Evolutionary conservation across 1,140 invertebrate species (phyloP).

Genomic region (Micrasema longulum): DNA sequence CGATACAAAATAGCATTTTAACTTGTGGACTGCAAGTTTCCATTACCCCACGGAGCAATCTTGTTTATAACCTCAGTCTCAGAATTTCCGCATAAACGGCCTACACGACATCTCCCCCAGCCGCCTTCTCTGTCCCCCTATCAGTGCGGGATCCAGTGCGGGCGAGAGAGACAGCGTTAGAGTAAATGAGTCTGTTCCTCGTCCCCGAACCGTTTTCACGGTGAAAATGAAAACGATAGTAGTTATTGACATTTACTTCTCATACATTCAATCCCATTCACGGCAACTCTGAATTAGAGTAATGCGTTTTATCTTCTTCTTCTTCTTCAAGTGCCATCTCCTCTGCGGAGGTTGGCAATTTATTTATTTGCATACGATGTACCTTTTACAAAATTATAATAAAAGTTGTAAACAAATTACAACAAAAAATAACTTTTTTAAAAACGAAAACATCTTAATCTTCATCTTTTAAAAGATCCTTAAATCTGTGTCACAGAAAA

Average conservation of each 20-base stretch:
- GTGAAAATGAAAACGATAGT: slow-evolving; percentile 23
- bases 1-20: too few species aligned
- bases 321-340: too few species aligned
- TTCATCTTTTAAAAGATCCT: too few species aligned
- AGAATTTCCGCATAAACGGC: slow-evolving; percentile 24
- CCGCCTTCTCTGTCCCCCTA: not conserved
- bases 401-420: too few species aligned
- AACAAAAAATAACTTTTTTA: too few species aligned
- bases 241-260: slow-evolving; percentile 10
- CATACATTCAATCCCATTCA: not conserved
- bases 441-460: too few species aligned
- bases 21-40: not conserved
- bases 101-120: not conserved
- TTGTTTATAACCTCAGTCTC: slow-evolving; percentile 12
- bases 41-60: not conserved
- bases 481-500: too few species aligned
- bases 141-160: not conserved
- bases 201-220: not conserved
- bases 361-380: too few species aligned
- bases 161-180: not conserved
- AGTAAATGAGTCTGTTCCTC: not conserved
- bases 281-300: too few species aligned
- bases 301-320: too few species aligned
- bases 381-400: too few species aligned
- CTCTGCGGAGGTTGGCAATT: too few species aligned